Evolutionary conservation across 2,113 vertebrate genomes (phyloP).

Genomic region (Cochlearius cochlearius): DNA sequence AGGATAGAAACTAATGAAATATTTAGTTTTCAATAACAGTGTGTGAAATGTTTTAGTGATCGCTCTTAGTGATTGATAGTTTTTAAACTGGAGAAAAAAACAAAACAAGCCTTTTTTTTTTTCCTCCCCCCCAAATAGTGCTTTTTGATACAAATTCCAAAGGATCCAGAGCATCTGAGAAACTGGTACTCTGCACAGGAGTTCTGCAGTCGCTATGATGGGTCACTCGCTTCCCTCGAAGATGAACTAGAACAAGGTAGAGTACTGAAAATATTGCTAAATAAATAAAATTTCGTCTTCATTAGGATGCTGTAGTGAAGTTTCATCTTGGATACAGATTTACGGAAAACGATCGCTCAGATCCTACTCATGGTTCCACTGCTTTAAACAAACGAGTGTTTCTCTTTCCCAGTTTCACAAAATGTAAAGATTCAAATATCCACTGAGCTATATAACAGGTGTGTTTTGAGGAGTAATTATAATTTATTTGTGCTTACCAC

Average conservation of each 20-base stretch:
- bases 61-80: background rate
- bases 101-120: background rate
- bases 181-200: slow-evolving; percentile 84
- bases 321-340: background rate
- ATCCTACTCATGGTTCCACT: background rate
- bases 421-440: background rate
- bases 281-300: background rate
- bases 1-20: background rate
- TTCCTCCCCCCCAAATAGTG: slow-evolving; percentile 77
- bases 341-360: background rate
- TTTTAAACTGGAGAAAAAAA: background rate
- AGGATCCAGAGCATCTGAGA: slow-evolving; percentile 72
- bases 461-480: background rate
- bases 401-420: background rate
- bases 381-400: background rate
- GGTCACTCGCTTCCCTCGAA: slow-evolving; percentile 81
- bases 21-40: background rate
- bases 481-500: background rate
- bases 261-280: background rate
- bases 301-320: background rate
- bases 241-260: slow-evolving; percentile 92
- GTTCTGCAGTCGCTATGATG: slow-evolving; percentile 79
- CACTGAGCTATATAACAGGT: background rate
- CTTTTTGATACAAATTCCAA: slow-evolving; percentile 84
- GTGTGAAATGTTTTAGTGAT: background rate